These are phyloP conservation scores for Paramuricea clavata DNA, from an alignment of 92 coral and sea anemone genomes.

Conservation along the genomic window DNA sequence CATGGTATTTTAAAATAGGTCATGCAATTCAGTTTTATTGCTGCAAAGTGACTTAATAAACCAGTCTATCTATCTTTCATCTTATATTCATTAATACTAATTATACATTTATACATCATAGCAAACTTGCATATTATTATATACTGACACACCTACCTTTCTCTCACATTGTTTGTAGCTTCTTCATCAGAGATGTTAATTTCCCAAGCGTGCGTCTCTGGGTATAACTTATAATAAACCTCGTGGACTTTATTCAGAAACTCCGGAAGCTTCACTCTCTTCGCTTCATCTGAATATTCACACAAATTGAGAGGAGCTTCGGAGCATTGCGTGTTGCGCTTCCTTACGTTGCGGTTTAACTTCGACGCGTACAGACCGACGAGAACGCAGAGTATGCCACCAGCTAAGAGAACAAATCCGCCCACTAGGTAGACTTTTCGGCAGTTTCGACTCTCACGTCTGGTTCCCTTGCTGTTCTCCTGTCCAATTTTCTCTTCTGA, in stretches of 20 bases:
- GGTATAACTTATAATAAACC: constrained; percentile 73
- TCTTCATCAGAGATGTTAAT: constrained; percentile 64
- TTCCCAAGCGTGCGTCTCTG: constrained; percentile 63
- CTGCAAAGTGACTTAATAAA: no score
- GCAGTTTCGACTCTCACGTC: background rate
- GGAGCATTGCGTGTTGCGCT: background rate
- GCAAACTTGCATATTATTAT: no score
- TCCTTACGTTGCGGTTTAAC: background rate
- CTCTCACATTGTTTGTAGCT: constrained; percentile 44
- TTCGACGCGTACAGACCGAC: constrained; percentile 19
- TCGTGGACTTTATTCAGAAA: constrained; percentile 78
- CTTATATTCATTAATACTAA: no score
- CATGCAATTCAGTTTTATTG: no score
- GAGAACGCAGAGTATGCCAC: constrained; percentile 1
- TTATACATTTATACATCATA: no score
- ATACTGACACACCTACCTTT: no score
- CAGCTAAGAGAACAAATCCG: constrained; percentile 5
- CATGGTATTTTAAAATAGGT: no score
- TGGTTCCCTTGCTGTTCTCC: background rate
- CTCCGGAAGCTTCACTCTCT: constrained; percentile 69
- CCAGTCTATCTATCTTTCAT: no score
- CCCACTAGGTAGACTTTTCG: constrained; percentile 11
- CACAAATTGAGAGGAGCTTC: constrained; percentile 26
- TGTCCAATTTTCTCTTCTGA: background rate
- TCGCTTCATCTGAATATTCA: constrained; percentile 74